These are phyloP conservation scores for Agrypnus murinus DNA, from an alignment of 2,888 invertebrate species.

Conservation along the genomic window DNA sequence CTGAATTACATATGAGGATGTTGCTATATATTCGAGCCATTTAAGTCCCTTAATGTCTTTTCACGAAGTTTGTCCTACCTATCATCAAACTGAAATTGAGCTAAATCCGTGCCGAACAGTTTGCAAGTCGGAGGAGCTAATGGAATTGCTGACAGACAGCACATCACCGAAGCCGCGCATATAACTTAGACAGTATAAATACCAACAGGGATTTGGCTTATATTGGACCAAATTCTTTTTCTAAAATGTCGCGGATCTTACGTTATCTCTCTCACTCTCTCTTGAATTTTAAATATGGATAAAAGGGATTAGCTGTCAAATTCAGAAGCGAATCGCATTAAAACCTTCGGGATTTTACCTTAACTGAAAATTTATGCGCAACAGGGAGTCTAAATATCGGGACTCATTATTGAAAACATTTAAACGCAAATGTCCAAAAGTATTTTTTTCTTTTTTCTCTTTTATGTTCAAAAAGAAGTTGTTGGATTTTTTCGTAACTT, in stretches of 20 bases:
- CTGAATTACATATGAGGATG: conserved; percentile 44
- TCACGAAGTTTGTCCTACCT: conserved; percentile 44
- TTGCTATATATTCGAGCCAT: conserved; percentile 38
- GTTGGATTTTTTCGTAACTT: too few species aligned
- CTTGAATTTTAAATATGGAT: conserved; percentile 30
- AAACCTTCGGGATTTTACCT: conserved; percentile 10
- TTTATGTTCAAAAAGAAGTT: too few species aligned
- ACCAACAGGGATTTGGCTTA: conserved; percentile 42
- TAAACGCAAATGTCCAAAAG: background rate
- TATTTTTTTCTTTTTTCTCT: background rate
- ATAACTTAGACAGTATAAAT: conserved; percentile 42
- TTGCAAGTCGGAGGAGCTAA: conserved; percentile 46
- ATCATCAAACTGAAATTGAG: conserved; percentile 49
- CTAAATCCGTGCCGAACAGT: conserved; percentile 46
- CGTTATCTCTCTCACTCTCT: too few species aligned
- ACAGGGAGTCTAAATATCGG: conserved; percentile 16
- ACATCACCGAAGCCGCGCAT: conserved; percentile 36
- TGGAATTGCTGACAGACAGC: conserved; percentile 49
- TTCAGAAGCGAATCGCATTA: conserved; percentile 19
- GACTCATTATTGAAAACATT: background rate
- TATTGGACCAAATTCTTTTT: conserved; percentile 39
- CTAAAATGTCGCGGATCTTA: conserved; percentile 24
- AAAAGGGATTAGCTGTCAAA: conserved; percentile 24
- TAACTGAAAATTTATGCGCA: conserved; percentile 10
- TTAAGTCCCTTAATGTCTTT: conserved; percentile 45